Evolutionary conservation across 2,888 invertebrate genomes (phyloP).

Genomic region (Cerceris ruficornis): DNA sequence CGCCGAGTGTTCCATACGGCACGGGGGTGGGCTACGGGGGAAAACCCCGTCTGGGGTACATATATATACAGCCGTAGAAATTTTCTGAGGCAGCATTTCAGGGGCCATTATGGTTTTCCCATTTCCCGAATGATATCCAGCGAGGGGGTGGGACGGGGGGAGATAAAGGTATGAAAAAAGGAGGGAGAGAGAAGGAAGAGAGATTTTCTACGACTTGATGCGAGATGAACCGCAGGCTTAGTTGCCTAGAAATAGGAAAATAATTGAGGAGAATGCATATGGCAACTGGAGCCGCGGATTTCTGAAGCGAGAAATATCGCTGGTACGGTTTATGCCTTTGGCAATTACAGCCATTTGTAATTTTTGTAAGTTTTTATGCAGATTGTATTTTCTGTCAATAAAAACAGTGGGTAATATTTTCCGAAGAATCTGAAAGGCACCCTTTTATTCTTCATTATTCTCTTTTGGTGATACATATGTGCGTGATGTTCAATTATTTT

Average conservation of each 20-base stretch:
- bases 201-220: constrained; percentile 2
- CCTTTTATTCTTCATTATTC: too few relatives aligned
- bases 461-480: too few relatives aligned
- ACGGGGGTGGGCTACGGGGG: constrained; percentile 11
- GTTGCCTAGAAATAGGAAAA: constrained; percentile 47
- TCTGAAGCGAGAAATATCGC: constrained; percentile 2
- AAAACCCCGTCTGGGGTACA: background rate
- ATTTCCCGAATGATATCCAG: constrained; percentile 55
- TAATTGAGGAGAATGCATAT: constrained; percentile 53
- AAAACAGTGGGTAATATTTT: too few relatives aligned
- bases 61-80: constrained; percentile 42
- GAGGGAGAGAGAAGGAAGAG: background rate
- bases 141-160: background rate
- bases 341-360: too few relatives aligned
- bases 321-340: background rate
- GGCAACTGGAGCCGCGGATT: constrained; percentile 14
- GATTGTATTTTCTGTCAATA: too few relatives aligned
- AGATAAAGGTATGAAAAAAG: constrained; percentile 3
- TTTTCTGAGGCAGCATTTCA: constrained; percentile 52
- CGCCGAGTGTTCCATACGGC: constrained; percentile 44
- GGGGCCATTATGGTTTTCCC: constrained; percentile 56
- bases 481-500: too few relatives aligned
- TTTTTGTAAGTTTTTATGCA: too few relatives aligned
- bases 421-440: too few relatives aligned
- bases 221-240: constrained; percentile 18